Evolutionary conservation across 2,888 invertebrate species (phyloP).

Genomic region (Drosophila dives): DNA sequence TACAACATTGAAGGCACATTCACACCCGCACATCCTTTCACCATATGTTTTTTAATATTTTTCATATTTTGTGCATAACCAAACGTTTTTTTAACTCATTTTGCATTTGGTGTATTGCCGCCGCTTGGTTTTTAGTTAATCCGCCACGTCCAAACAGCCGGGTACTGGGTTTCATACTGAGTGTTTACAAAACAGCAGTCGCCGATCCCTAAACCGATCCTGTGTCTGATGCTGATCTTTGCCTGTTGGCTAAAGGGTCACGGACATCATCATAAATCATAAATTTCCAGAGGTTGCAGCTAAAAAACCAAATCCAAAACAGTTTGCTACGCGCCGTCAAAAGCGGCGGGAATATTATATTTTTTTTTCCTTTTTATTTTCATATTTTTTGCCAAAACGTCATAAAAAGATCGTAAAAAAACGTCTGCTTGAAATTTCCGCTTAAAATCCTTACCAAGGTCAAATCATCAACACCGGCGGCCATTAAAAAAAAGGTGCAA

Average conservation of each 20-base stretch:
- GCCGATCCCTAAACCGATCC: conserved; percentile 53
- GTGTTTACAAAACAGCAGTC: conserved; percentile 82
- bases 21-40: conserved; percentile 35
- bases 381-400: conserved; percentile 36
- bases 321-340: conserved; percentile 65
- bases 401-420: conserved; percentile 68
- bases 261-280: conserved; percentile 82
- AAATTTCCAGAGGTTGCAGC: conserved; percentile 73
- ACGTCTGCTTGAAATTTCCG: conserved; percentile 57
- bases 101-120: conserved; percentile 32
- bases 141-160: conserved; percentile 75
- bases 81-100: conserved; percentile 54
- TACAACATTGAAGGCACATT: background rate
- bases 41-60: conserved; percentile 34
- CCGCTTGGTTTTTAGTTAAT: conserved; percentile 53
- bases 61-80: conserved; percentile 18
- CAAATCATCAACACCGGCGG: conserved; percentile 54
- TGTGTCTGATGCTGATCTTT: conserved; percentile 56
- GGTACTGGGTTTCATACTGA: conserved; percentile 82
- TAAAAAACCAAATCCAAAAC: conserved; percentile 74
- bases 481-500: conserved; percentile 70
- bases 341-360: conserved; percentile 35
- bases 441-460: conserved; percentile 72
- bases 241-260: conserved; percentile 78
- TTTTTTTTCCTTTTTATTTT: conserved; percentile 18